phyloP scores from a whole-genome alignment of 2,888 invertebrate species.

The Pollenia angustigena region DNA sequence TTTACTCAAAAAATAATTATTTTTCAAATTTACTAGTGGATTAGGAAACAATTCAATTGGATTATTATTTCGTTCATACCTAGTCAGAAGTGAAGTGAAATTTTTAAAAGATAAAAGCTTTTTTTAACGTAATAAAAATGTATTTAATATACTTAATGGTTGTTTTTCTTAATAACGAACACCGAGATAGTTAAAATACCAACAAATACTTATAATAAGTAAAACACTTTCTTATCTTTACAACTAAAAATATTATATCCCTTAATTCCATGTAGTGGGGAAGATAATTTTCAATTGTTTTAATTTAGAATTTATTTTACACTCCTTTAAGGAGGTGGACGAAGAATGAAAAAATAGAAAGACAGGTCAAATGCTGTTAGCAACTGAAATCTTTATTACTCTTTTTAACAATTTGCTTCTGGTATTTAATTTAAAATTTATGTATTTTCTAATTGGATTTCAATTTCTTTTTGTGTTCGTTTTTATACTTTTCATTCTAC shows the following conservation, averaged over 20 bases:
- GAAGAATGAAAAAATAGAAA: neutral
- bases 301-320: neutral
- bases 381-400: slow-evolving; percentile 24
- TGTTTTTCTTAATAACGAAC: neutral
- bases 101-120: neutral
- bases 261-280: neutral
- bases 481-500: neutral
- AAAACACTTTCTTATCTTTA: neutral
- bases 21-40: neutral
- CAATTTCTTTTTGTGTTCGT: neutral
- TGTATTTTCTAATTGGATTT: slow-evolving; percentile 63
- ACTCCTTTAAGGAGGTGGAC: neutral
- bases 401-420: slow-evolving; percentile 14
- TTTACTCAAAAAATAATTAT: neutral
- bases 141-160: neutral
- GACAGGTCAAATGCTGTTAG: neutral
- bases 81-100: neutral
- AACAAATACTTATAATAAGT: neutral
- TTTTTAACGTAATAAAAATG: slow-evolving; percentile 7
- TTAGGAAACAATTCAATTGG: neutral
- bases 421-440: slow-evolving; percentile 48
- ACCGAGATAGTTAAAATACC: neutral
- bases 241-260: neutral
- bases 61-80: neutral
- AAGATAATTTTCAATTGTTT: neutral